These are phyloP conservation scores for Apteryx mantelli DNA, from an alignment of 2,113 vertebrate genomes.

Conservation along the genomic window DNA sequence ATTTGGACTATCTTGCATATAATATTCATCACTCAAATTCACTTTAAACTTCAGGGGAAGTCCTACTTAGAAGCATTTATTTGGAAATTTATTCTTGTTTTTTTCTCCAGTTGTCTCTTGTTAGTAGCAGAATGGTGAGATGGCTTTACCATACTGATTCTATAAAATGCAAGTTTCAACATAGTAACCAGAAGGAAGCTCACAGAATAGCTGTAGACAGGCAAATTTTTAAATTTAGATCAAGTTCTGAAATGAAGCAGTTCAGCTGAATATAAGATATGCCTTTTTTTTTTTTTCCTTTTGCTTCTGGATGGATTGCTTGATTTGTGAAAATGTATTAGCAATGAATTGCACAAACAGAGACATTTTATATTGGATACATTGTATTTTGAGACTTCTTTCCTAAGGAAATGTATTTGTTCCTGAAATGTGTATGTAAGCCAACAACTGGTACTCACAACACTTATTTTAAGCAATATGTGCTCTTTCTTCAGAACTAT, in stretches of 20 bases:
- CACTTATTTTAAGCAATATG: neutral
- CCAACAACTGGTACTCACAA: neutral
- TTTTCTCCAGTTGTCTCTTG: neutral
- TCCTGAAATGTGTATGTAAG: neutral
- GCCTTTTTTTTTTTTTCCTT: neutral
- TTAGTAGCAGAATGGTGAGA: neutral
- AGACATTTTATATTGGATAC: neutral
- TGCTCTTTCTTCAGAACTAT: neutral
- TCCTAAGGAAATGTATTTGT: constrained; percentile 12
- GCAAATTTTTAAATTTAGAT: neutral
- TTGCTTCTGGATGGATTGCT: neutral
- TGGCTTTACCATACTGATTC: neutral
- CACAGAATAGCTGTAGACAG: neutral
- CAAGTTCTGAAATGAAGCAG: constrained; percentile 1
- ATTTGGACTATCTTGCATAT: constrained; percentile 40
- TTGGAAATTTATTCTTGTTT: neutral
- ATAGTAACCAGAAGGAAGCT: neutral
- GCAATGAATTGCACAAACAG: neutral
- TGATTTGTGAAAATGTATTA: constrained; percentile 11
- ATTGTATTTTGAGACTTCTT: neutral
- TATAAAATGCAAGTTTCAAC: neutral
- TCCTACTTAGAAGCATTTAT: neutral
- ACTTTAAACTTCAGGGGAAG: neutral
- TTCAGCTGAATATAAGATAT: neutral
- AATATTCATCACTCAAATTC: neutral